Evolutionary conservation across 37 sponge, comb jelly and placozoan species (phyloP).

Genomic region (Geodia barretti): DNA sequence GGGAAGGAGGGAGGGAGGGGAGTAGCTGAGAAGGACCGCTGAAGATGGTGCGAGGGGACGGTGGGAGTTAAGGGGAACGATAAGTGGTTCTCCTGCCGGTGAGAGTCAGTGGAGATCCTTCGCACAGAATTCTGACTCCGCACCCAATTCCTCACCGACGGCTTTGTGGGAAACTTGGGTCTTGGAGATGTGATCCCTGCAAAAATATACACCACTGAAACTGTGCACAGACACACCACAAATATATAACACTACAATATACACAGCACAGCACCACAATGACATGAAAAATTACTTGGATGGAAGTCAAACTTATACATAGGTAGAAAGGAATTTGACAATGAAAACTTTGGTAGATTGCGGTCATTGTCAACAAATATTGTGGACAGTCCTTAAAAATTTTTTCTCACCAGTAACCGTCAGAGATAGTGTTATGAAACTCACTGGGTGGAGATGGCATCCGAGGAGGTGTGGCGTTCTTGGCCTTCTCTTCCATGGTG

Average conservation of each 20-base stretch:
- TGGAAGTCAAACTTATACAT: no score
- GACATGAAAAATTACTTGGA: no score
- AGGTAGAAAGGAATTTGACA: no score
- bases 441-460: neutral
- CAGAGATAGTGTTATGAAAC: no score
- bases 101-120: neutral
- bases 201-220: neutral
- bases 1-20: constrained; percentile 20
- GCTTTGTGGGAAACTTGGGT: neutral
- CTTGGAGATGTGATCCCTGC: neutral
- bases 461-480: neutral
- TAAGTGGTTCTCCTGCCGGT: neutral
- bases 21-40: neutral
- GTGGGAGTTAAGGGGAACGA: constrained; percentile 1
- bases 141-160: neutral
- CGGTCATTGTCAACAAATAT: no score
- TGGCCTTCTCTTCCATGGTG: neutral
- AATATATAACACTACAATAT: no score
- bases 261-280: neutral
- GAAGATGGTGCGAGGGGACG: constrained; percentile 4
- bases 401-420: no score
- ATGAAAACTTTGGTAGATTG: no score
- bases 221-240: neutral
- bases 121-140: neutral
- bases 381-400: no score